Conservation (phyloP, 1,140 invertebrate genomes). For the Metaphire vulgaris region DNA sequence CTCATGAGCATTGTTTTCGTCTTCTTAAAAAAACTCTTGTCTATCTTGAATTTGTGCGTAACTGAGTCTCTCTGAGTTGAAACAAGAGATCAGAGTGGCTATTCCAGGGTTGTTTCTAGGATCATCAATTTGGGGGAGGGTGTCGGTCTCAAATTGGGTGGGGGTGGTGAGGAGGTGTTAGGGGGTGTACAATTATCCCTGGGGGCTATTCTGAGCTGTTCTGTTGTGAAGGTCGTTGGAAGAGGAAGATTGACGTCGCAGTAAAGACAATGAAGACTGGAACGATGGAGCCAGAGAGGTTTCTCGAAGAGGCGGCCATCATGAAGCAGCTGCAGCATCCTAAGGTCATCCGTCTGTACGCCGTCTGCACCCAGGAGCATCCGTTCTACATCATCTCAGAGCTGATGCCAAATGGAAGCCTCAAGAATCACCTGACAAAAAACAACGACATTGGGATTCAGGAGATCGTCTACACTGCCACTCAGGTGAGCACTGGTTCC, state of each 20-base stretch:
- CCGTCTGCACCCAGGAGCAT: slow-evolving; percentile 96
- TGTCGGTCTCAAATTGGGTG: too few relatives aligned
- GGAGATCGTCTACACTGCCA: slow-evolving; percentile 93
- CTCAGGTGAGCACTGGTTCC: slow-evolving; percentile 56
- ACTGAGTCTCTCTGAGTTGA: too few relatives aligned
- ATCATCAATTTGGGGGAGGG: too few relatives aligned
- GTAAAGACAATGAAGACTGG: slow-evolving; percentile 97
- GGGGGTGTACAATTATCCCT: too few relatives aligned
- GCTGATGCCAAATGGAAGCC: slow-evolving; percentile 92
- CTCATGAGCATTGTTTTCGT: too few relatives aligned
- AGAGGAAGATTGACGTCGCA: slow-evolving; percentile 96
- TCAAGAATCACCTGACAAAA: slow-evolving; percentile 62
- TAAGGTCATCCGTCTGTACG: slow-evolving; percentile 92
- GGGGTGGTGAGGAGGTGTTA: too few relatives aligned
- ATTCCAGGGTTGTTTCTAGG: too few relatives aligned
- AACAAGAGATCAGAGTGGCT: too few relatives aligned
- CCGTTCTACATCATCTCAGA: slow-evolving; percentile 83
- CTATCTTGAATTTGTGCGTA: too few relatives aligned
- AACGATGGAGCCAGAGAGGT: slow-evolving; percentile 97
- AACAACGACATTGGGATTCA: slow-evolving; percentile 80
- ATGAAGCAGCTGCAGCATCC: slow-evolving; percentile 90
- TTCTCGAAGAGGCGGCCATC: slow-evolving; percentile 95
- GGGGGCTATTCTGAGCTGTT: too few relatives aligned
- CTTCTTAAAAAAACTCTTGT: too few relatives aligned
- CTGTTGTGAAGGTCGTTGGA: slow-evolving; percentile 73